Percentiles rank a stretch among this genome's conserved stretches.
Conservation (phyloP, 2,888 invertebrate genomes). For the Therioaphis trifolii region DNA sequence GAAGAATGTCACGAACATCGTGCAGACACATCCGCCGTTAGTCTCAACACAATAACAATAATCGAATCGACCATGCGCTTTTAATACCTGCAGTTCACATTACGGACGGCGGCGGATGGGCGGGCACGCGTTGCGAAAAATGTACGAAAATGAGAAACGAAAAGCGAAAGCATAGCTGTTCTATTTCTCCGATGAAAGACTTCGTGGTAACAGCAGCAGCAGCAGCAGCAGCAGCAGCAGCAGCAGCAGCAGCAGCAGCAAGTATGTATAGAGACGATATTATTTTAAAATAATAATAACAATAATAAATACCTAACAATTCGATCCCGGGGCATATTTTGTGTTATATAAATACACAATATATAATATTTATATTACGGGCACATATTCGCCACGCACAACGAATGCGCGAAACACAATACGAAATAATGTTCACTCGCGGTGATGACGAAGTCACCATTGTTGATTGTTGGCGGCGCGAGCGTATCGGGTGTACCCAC, state of each 20-base stretch:
- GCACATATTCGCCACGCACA: no score
- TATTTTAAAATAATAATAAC: slow-evolving; percentile 47
- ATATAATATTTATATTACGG: no score
- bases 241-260: no score
- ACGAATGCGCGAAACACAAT: no score
- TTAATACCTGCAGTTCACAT: slow-evolving; percentile 45
- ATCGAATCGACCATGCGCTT: slow-evolving; percentile 35
- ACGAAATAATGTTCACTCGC: no score
- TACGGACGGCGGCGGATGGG: slow-evolving; percentile 20
- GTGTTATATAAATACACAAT: no score
- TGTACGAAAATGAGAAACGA: slow-evolving; percentile 18
- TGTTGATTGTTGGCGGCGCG: no score
- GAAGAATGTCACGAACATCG: slow-evolving; percentile 52
- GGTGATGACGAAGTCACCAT: no score
- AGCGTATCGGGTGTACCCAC: no score
- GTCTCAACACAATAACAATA: no score
- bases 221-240: no score
- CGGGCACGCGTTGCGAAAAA: slow-evolving; percentile 45
- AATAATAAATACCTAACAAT: not conserved
- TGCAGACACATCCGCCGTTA: slow-evolving; percentile 34
- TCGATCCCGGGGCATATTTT: not conserved
- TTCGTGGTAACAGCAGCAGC: not conserved
- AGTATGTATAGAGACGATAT: slow-evolving; percentile 16
- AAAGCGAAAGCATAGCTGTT: slow-evolving; percentile 54
- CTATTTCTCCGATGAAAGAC: not conserved